Base-by-base conservation (phyloP, 2,888 invertebrate species). In the Dryobota labecula region DNA sequence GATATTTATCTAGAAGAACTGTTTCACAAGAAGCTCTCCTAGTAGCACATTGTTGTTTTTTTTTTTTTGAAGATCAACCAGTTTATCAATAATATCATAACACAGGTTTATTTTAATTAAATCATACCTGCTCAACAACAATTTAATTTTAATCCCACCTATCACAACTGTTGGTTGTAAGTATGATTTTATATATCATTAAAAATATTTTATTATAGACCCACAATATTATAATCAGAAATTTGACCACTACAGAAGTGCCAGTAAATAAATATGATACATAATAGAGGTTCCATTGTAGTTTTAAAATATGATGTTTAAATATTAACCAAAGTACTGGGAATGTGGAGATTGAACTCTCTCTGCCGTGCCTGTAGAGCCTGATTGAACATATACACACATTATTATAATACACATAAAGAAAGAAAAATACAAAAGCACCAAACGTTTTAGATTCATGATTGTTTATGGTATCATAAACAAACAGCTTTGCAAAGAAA, bases 301-400 rank as follows among this genome's bases (percentile, higher is more conserved):
- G 4, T 43, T 43, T 11, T 33, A 67, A 64, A 62, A 68, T 71
- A 79, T 61, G 47, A 71, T 57, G 45, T 82, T 60, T 30, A 51
- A 72, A 82, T 80, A 81, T 76, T 80, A 80, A 82, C 80, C 80
- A 80, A 80, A 45, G 72, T 72, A 78, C 80, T 80, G 65, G 84
- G 76, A 68, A 83, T 83, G 76, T 83, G 75, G 83, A 83, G 57
- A 83, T 73, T 82, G 82, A 64, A 80, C 63, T 80, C 83, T 82
- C 80, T 82, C 79, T 82, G 83, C 82, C 82, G 58, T 61, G 79
- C 69, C 53, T 82, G 82, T 62, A 80, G 79, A 58, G 82, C 82
- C 78, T 78, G 80, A 73, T 81, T 80, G 61, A 79, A 81, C 64
- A 80, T 69, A 79, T 65, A 80, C 78, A 79, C 70, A 82, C 62